Evolutionary conservation across 2,113 vertebrate genomes (phyloP).

Genomic region (Trematomus loennbergii): DNA sequence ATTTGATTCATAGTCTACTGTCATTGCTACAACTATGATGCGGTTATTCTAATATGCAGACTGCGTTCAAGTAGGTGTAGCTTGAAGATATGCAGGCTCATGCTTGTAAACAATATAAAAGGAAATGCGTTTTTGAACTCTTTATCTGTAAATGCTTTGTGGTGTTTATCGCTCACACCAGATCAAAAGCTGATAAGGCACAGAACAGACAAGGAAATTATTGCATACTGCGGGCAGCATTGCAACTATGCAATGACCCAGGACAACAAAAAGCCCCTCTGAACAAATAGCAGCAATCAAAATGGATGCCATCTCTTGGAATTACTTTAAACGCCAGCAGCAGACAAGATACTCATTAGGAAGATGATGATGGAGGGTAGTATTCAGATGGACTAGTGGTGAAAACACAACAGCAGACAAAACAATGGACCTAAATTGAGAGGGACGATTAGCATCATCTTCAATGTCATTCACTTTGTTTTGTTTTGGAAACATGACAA

Average conservation of each 20-base stretch:
- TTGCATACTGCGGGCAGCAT: constrained; percentile 47
- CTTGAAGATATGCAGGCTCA: constrained; percentile 18
- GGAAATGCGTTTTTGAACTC: constrained; percentile 60
- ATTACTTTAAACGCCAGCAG: constrained; percentile 75
- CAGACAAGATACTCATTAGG: constrained; percentile 77
- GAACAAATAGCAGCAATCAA: constrained; percentile 76
- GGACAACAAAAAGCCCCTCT: constrained; percentile 51
- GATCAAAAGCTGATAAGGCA: constrained; percentile 50
- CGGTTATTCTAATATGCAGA: neutral
- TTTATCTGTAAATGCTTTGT: constrained; percentile 45
- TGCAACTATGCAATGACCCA: constrained; percentile 43
- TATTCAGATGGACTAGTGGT: constrained; percentile 64
- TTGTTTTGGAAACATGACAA: constrained; percentile 69
- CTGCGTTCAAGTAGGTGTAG: neutral
- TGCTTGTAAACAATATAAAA: constrained; percentile 55
- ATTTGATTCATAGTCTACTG: too few species aligned
- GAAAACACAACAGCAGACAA: constrained; percentile 67
- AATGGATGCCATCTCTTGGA: constrained; percentile 72
- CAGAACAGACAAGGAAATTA: constrained; percentile 55
- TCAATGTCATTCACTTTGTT: constrained; percentile 68
- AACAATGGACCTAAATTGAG: constrained; percentile 74
- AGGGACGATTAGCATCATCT: constrained; percentile 69
- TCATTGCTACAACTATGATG: too few species aligned
- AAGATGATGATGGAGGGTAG: constrained; percentile 75
- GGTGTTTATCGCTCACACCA: constrained; percentile 42